These are phyloP conservation scores for Drosophila pallidifrons DNA, from an alignment of 1,140 invertebrate genomes.

Conservation along the genomic window DNA sequence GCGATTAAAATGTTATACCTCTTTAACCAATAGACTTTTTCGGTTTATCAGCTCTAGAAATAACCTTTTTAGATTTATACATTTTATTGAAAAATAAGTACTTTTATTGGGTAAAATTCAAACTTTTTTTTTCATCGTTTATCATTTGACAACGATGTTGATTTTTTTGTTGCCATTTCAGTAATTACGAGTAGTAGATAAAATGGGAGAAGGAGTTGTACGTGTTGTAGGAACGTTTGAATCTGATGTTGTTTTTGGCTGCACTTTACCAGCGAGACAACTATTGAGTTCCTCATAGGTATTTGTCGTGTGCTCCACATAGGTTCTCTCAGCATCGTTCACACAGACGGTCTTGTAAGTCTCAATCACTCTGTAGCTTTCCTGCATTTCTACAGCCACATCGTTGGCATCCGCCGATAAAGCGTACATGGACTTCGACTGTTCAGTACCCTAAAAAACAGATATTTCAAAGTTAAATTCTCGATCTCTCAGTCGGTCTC, in stretches of 20 bases:
- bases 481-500: too few relatives aligned
- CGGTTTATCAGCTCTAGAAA: too few relatives aligned
- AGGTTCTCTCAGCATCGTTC: conserved; percentile 48
- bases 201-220: too few relatives aligned
- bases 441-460: conserved; percentile 39
- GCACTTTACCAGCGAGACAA: conserved; percentile 39
- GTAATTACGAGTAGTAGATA: too few relatives aligned
- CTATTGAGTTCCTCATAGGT: conserved; percentile 48
- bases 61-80: too few relatives aligned
- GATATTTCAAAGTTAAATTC: background rate
- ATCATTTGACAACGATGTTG: too few relatives aligned
- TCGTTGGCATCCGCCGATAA: conserved; percentile 48
- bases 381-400: conserved; percentile 16
- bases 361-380: conserved; percentile 21
- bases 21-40: background rate
- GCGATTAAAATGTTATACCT: background rate
- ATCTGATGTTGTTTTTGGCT: background rate
- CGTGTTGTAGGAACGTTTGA: background rate
- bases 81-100: too few relatives aligned
- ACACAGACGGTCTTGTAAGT: conserved; percentile 25
- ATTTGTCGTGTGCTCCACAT: conserved; percentile 31
- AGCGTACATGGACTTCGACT: conserved; percentile 51
- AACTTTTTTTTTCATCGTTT: too few relatives aligned
- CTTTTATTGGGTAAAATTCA: too few relatives aligned
- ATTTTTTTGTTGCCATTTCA: too few relatives aligned